Conservation (phyloP, 2,888 invertebrate genomes). For the Chrysolina americana region DNA sequence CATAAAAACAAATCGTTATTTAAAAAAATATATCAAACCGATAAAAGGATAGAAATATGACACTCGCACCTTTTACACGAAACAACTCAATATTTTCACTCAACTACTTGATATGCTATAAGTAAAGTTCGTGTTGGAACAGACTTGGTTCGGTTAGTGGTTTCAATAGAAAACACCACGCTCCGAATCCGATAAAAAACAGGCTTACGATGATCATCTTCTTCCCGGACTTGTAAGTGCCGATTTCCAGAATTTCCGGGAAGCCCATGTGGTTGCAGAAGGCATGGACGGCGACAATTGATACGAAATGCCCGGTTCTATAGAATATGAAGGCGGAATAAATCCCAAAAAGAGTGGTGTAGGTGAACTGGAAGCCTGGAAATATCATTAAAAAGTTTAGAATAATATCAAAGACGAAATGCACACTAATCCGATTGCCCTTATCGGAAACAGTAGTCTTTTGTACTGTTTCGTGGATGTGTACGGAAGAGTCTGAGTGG, state of each 20-base stretch:
- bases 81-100: too few species aligned
- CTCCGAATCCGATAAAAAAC: conserved; percentile 82
- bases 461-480: too few species aligned
- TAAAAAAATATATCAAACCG: too few species aligned
- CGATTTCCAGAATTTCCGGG: conserved; percentile 85
- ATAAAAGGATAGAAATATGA: too few species aligned
- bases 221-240: conserved; percentile 73
- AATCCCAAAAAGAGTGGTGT: conserved; percentile 93
- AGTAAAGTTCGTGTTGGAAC: conserved; percentile 61
- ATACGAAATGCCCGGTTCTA: conserved; percentile 90
- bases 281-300: conserved; percentile 90
- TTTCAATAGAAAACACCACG: conserved; percentile 84
- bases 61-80: too few species aligned
- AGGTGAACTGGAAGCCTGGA: conserved; percentile 88
- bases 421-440: too few species aligned
- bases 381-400: background rate
- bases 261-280: conserved; percentile 99
- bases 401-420: too few species aligned
- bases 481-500: too few species aligned
- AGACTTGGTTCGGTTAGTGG: conserved; percentile 80
- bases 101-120: background rate
- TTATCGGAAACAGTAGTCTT: too few species aligned
- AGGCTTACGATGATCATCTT: conserved; percentile 76
- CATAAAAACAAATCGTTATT: too few species aligned
- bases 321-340: conserved; percentile 95